A percentile compares a stretch with the other conserved stretches of the same genome.
These are phyloP conservation scores for Drosophila funebris DNA, from an alignment of 1,140 invertebrate genomes.

Conservation along the genomic window DNA sequence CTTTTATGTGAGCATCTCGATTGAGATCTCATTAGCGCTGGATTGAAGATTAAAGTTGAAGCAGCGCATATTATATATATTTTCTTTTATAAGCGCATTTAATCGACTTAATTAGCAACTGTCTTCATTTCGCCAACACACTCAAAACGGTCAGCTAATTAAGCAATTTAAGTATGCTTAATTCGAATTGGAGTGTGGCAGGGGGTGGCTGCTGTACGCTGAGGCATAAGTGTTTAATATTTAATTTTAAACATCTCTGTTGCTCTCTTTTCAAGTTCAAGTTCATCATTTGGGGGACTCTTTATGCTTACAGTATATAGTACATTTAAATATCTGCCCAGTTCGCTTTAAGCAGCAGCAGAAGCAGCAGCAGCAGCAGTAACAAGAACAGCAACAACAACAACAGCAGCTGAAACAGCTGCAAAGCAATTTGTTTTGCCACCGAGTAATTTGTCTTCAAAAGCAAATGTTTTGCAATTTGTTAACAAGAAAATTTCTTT, in stretches of 20 bases:
- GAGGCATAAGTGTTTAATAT: conserved; percentile 32
- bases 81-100: conserved; percentile 47
- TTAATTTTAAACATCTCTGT: conserved; percentile 9
- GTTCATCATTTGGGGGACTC: too few species aligned
- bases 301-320: not conserved
- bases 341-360: conserved; percentile 20
- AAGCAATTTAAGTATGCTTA: conserved; percentile 35
- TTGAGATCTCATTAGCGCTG: conserved; percentile 27
- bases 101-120: conserved; percentile 53
- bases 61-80: not conserved
- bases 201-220: not conserved
- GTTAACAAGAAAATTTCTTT: conserved; percentile 80
- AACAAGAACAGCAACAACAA: conserved; percentile 1
- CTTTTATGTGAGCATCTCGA: not conserved
- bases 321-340: conserved; percentile 37
- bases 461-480: conserved; percentile 81
- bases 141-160: conserved; percentile 17
- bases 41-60: not conserved
- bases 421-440: conserved; percentile 77
- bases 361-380: not conserved
- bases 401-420: conserved; percentile 21
- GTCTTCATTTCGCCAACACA: not conserved
- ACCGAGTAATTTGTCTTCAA: conserved; percentile 80
- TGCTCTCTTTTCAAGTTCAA: too few species aligned
- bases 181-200: conserved; percentile 13